Evolutionary conservation across 1,140 invertebrate species (phyloP).

Genomic region (Microplitis mediator): DNA sequence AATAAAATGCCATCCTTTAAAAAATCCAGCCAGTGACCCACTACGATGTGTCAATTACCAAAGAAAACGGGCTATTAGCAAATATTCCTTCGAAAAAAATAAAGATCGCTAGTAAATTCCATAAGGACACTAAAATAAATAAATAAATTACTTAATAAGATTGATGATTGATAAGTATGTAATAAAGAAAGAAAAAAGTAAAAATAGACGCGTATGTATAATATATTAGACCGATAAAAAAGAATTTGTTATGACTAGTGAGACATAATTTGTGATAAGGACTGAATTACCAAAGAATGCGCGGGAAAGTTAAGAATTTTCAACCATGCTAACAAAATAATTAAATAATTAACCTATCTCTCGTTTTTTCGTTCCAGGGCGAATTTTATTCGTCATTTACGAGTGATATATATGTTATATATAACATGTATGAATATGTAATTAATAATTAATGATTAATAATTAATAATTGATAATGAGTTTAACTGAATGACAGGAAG

Average conservation of each 20-base stretch:
- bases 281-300: constrained; percentile 51
- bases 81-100: not conserved
- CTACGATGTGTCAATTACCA: constrained; percentile 51
- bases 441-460: not conserved
- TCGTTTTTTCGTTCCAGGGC: not conserved
- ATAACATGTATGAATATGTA: not conserved
- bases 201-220: not conserved
- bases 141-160: not conserved
- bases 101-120: too few species aligned
- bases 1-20: not conserved
- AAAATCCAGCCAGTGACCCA: constrained; percentile 31
- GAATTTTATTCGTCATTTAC: not conserved
- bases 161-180: not conserved
- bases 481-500: not conserved
- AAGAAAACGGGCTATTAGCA: not conserved
- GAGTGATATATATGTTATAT: not conserved
- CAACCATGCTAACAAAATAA: not conserved
- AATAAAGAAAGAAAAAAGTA: not conserved
- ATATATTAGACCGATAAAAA: not conserved
- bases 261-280: constrained; percentile 59
- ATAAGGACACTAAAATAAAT: not conserved
- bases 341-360: not conserved
- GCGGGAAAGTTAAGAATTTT: constrained; percentile 20
- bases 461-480: not conserved
- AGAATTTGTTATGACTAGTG: constrained; percentile 43